These are phyloP conservation scores for Dorcus parallelipipedus DNA, from an alignment of 2,888 invertebrate species.

Conservation along the genomic window DNA sequence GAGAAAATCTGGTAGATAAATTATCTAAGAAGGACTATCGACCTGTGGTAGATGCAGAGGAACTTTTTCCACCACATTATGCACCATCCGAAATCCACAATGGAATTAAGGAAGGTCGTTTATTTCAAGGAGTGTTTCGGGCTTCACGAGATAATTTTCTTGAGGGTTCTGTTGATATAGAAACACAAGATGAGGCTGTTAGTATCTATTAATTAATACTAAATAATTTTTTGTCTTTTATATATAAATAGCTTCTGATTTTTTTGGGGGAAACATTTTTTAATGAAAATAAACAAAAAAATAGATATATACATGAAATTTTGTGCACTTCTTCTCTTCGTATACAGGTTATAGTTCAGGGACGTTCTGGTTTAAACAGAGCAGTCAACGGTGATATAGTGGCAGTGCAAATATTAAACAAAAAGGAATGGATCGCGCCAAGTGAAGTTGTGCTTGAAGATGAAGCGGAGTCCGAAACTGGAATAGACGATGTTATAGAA, in stretches of 20 bases:
- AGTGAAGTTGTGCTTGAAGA: slow-evolving; percentile 81
- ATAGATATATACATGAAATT: neutral
- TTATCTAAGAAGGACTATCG: slow-evolving; percentile 66
- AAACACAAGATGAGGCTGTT: slow-evolving; percentile 76
- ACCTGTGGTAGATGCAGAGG: slow-evolving; percentile 58
- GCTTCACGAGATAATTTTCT: slow-evolving; percentile 92
- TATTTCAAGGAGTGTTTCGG: slow-evolving; percentile 77
- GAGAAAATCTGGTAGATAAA: slow-evolving; percentile 76
- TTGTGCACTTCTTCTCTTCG: slow-evolving; percentile 17
- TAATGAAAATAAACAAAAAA: too few relatives aligned
- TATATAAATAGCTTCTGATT: neutral
- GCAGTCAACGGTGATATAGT: slow-evolving; percentile 94
- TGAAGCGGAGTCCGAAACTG: slow-evolving; percentile 60
- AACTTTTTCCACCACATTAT: slow-evolving; percentile 82
- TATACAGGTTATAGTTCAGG: slow-evolving; percentile 75
- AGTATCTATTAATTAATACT: slow-evolving; percentile 36
- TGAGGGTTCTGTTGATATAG: slow-evolving; percentile 84
- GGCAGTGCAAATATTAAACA: slow-evolving; percentile 83
- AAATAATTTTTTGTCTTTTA: neutral
- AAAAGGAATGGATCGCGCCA: slow-evolving; percentile 87
- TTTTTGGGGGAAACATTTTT: too few relatives aligned
- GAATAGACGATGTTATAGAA: slow-evolving; percentile 65
- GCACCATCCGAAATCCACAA: slow-evolving; percentile 72
- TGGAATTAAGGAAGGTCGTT: slow-evolving; percentile 73
- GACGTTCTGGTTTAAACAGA: slow-evolving; percentile 81